These are phyloP conservation scores for Protonibea diacanthus DNA, from an alignment of 2,797 vertebrate species.

Conservation along the genomic window DNA sequence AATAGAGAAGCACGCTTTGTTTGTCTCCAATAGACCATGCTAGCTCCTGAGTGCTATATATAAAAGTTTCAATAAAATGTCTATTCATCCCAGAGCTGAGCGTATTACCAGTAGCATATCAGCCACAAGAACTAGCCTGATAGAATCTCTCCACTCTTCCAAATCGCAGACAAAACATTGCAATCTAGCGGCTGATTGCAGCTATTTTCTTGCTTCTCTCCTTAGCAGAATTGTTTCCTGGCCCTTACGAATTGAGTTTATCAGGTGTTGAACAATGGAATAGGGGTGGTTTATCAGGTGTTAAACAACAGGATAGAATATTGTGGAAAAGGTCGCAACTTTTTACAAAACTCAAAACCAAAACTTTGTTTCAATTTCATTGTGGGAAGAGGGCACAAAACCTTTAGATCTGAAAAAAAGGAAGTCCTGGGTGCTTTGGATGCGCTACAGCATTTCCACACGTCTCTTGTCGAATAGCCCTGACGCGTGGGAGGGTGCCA, in stretches of 20 bases:
- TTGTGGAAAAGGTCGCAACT: constrained; percentile 62
- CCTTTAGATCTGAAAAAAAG: constrained; percentile 52
- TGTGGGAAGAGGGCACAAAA: constrained; percentile 48
- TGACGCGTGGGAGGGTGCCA: constrained; percentile 68
- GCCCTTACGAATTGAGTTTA: constrained; percentile 74
- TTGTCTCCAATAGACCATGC: constrained; percentile 67
- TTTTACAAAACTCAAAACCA: constrained; percentile 60
- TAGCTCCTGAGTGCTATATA: constrained; percentile 54
- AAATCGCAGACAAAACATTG: constrained; percentile 80
- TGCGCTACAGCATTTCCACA: constrained; percentile 52
- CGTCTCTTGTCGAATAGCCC: constrained; percentile 50
- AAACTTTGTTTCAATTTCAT: constrained; percentile 76
- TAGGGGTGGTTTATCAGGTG: constrained; percentile 64
- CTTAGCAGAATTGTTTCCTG: constrained; percentile 78
- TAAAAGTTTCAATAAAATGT: constrained; percentile 71
- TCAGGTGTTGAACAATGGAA: constrained; percentile 74
- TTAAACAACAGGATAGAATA: constrained; percentile 71
- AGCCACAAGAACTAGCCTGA: constrained; percentile 67
- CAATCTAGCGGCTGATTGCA: constrained; percentile 78
- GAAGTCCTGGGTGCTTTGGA: constrained; percentile 43
- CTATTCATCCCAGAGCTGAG: constrained; percentile 72
- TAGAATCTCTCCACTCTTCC: constrained; percentile 80
- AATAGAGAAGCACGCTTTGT: constrained; percentile 55
- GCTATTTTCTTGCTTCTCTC: constrained; percentile 76
- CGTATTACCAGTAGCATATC: constrained; percentile 74